Percentiles rank a stretch among this genome's conserved stretches.
phyloP scores from a whole-genome alignment of 2,113 vertebrate species.

The Macaca fascicularis region T2T-MFA8v1.1 NC_088391.1:39088001-39088500 shows the following conservation, averaged over 20 bases:
- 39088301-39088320: conserved; percentile 89
- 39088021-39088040: conserved; percentile 63
- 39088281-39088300: conserved; percentile 86
- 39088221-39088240: conserved; percentile 81
- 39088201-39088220: conserved; percentile 80
- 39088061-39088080: conserved; percentile 53
- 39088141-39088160: conserved; percentile 79
- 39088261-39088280: conserved; percentile 88
- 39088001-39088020: conserved; percentile 70
- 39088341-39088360: conserved; percentile 93
- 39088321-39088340: conserved; percentile 89
- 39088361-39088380: conserved; percentile 72
- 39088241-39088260: conserved; percentile 87
- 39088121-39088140: conserved; percentile 89
- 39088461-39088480: conserved; percentile 39
- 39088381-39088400: conserved; percentile 59
- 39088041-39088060: conserved; percentile 71
- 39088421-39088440: conserved; percentile 45
- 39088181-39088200: conserved; percentile 78
- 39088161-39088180: conserved; percentile 84
- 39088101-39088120: conserved; percentile 95
- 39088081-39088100: conserved; percentile 89
- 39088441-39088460: conserved; percentile 3
- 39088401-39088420: conserved; percentile 52
- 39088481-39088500: conserved; percentile 12